These are phyloP conservation scores for Stomorhina lunata DNA, from an alignment of 2,888 invertebrate genomes.

Conservation along the genomic window DNA sequence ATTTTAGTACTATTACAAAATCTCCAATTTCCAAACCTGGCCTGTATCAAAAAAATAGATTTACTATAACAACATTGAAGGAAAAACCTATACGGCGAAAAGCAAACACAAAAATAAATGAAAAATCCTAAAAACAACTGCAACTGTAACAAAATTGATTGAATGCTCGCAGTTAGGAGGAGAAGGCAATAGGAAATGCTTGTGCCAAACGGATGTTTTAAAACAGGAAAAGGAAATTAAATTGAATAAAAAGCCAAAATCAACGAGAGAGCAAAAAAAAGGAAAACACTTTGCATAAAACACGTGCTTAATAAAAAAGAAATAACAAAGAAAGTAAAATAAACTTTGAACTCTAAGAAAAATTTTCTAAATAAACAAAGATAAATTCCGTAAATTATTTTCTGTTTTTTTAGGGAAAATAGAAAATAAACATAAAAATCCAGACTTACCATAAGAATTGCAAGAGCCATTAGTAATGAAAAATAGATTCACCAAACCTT, in stretches of 20 bases:
- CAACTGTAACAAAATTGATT: slow-evolving; percentile 47
- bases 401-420: background rate
- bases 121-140: slow-evolving; percentile 21
- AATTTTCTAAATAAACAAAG: slow-evolving; percentile 25
- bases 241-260: slow-evolving; percentile 66
- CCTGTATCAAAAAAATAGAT: slow-evolving; percentile 41
- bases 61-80: slow-evolving; percentile 26
- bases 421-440: background rate
- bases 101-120: slow-evolving; percentile 25
- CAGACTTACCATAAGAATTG: slow-evolving; percentile 75
- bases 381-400: background rate
- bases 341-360: slow-evolving; percentile 21
- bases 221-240: slow-evolving; percentile 70
- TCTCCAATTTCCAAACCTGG: no score
- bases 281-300: slow-evolving; percentile 31
- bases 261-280: background rate
- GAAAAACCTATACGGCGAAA: slow-evolving; percentile 22
- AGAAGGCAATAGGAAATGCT: slow-evolving; percentile 57
- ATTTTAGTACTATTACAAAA: no score
- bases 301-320: slow-evolving; percentile 38
- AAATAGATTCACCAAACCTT: slow-evolving; percentile 77
- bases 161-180: slow-evolving; percentile 47
- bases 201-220: slow-evolving; percentile 66
- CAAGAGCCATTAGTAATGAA: slow-evolving; percentile 75
- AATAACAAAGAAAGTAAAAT: background rate